Percentiles rank a stretch among this genome's conserved stretches.
Evolutionary conservation across 2,113 vertebrate genomes (phyloP).

Genomic region (Triplophysa dalaica): DNA sequence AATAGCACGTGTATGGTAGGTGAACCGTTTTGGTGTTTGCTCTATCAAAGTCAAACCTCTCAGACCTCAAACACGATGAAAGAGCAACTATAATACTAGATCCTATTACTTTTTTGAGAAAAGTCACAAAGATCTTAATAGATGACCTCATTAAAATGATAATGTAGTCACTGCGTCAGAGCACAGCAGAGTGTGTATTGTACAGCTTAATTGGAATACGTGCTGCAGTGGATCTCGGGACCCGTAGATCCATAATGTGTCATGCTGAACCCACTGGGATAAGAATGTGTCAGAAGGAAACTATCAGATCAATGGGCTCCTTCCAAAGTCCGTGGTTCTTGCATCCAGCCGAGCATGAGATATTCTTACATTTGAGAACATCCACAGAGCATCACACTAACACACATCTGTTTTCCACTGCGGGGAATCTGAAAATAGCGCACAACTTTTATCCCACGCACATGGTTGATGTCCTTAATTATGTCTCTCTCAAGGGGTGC

Average conservation of each 20-base stretch:
- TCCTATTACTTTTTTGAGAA: background rate
- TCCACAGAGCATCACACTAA: background rate
- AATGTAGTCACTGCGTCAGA: conserved; percentile 29
- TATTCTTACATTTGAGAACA: background rate
- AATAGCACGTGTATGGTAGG: background rate
- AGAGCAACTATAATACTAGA: background rate
- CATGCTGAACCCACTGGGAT: background rate
- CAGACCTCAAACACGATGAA: background rate
- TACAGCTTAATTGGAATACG: conserved; percentile 30
- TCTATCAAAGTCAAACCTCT: conserved; percentile 1
- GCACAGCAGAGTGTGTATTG: background rate
- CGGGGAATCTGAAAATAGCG: conserved; percentile 4
- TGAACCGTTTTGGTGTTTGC: background rate
- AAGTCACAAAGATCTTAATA: background rate
- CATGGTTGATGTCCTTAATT: conserved; percentile 12
- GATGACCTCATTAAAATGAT: conserved; percentile 39
- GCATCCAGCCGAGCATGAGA: background rate
- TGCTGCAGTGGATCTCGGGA: background rate
- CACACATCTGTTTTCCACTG: background rate
- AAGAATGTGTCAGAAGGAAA: conserved; percentile 8
- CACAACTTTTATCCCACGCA: background rate
- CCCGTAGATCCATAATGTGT: conserved; percentile 7
- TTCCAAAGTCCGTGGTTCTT: background rate
- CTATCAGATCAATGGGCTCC: conserved; percentile 5
- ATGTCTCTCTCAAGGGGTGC: background rate